Conservation (phyloP, 2,888 invertebrate genomes). For the Argyresthia albistria region DNA sequence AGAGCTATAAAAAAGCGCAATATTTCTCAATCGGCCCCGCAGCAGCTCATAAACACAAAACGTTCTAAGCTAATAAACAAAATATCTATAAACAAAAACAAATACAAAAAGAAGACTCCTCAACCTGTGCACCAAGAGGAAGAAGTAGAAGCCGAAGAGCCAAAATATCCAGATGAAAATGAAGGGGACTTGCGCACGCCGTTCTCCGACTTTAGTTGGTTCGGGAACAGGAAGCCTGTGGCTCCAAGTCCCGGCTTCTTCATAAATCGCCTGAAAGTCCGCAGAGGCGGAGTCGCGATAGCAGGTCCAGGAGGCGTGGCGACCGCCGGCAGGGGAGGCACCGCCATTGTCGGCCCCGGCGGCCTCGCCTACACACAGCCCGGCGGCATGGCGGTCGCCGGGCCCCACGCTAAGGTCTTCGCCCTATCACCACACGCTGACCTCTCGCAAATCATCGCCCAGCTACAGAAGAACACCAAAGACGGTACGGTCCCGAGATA, state of each 20-base stretch:
- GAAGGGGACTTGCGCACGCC: conserved; percentile 37
- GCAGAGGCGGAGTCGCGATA: conserved; percentile 84
- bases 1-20: conserved; percentile 46
- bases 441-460: conserved; percentile 65
- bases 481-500: conserved; percentile 47
- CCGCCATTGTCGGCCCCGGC: conserved; percentile 85
- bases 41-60: conserved; percentile 24
- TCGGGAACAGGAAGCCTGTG: conserved; percentile 38
- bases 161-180: conserved; percentile 25
- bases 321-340: conserved; percentile 84
- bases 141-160: conserved; percentile 21
- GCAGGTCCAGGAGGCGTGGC: conserved; percentile 88
- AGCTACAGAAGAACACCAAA: conserved; percentile 31
- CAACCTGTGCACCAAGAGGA: conserved; percentile 19
- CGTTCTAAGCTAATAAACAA: conserved; percentile 28
- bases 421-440: conserved; percentile 76
- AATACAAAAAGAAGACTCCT: conserved; percentile 22
- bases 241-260: conserved; percentile 75
- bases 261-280: conserved; percentile 78
- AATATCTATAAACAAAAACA: conserved; percentile 17
- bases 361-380: conserved; percentile 84
- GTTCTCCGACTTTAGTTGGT: conserved; percentile 32
- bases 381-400: conserved; percentile 82
- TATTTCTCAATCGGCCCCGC: conserved; percentile 21
- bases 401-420: conserved; percentile 80